Base-by-base conservation (phyloP, 2,888 invertebrate genomes). In the Leistus spinibarbis region DNA sequence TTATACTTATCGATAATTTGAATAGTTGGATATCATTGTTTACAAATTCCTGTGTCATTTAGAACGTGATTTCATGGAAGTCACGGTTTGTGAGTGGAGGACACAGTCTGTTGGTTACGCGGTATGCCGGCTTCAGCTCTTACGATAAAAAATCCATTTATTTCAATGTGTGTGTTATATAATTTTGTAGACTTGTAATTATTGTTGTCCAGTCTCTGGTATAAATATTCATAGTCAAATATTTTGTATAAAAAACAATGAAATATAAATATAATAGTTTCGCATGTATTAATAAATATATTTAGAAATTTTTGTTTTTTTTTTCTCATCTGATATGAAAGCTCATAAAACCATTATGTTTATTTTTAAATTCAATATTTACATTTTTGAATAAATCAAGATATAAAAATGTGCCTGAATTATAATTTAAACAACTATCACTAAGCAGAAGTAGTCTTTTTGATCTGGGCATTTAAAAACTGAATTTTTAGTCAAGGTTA, bases 101-200 rank as follows among this genome's bases (percentile, higher is more conserved):
- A 82, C 81, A 82, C 81, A 82, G 82, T 82, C 82, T 82, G 82
- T 82, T 81, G 82, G 70, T 69, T 40, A 67, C 79, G 78, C 72
- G 81, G 82, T 82, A 83, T 83, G 82, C 78, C n/a, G 54, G 13
- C 65, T 72, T 72, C 60, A 19, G 54, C 68, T 69, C 60, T 56
- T 23, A 27, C 23, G 68, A 62, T 62, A 69, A 75, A 64, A 40
- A 40, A 40, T 40, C 5, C 9, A 27, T 7, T 4, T 27, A 27
- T 27, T 7, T 27, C 0, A 40, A 40, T 10, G 0, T 40, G 40
- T 40, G 40, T 40, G 20, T 40, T 7, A 20, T 24, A 23, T 19
- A 64, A 22, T 64, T 27, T 60, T 60, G n/a, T 22, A 60, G 60
- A 22, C 60, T 10, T 19, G 10, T 19, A 2, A 60, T 60, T 60